Evolutionary conservation across 2,888 invertebrate species (phyloP), one percentile per base, ranked within the genome.

Genomic region (Stomorhina lunata): DNA sequence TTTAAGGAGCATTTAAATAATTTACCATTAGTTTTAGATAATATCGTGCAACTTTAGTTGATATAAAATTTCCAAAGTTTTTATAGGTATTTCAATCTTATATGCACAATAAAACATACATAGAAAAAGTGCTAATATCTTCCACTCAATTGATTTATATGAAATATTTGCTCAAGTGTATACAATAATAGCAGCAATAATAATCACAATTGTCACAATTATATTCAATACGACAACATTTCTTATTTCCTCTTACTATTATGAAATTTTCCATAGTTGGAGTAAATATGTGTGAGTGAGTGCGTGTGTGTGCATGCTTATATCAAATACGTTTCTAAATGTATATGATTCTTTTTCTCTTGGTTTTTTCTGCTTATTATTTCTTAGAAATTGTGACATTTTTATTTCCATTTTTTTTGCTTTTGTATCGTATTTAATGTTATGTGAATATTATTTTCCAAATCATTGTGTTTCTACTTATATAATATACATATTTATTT

Each of bases 171-270:
- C 68, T 82, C 75, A 82, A 78, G 73, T 75, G 81, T 69, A 53
- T 43, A 65, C 29, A 53, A 68, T 79, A 59, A 68, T 68, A 77
- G 69, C 50, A 53, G 32, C 48, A 59, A 69, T 61, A 76, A 76
- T 79, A 82, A 76, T 82, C 79, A 79, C 75, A 82, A 82, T 79
- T 76, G 79, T 82, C 82, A 82, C 69, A 82, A 82, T 66, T 71
- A 79, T 61, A 45, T 73, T 68, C 34, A 66, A 80, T 66, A 63
- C 15, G 53, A 15, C 34, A 45, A 40, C 34, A 78, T 78, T 78
- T 61, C 40, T 25, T 43, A 57, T 68, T 73, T 71, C 76, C 77
- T 68, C 73, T 65, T 43, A 10, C 40, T 22, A 17, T 61, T 65
- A 53, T 63, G n/a, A n/a, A n/a, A n/a, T n/a, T n/a, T n/a, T n/a